These are phyloP conservation scores for Cephus pygmeus DNA, from an alignment of 2,888 invertebrate species.

Conservation along the genomic window DNA sequence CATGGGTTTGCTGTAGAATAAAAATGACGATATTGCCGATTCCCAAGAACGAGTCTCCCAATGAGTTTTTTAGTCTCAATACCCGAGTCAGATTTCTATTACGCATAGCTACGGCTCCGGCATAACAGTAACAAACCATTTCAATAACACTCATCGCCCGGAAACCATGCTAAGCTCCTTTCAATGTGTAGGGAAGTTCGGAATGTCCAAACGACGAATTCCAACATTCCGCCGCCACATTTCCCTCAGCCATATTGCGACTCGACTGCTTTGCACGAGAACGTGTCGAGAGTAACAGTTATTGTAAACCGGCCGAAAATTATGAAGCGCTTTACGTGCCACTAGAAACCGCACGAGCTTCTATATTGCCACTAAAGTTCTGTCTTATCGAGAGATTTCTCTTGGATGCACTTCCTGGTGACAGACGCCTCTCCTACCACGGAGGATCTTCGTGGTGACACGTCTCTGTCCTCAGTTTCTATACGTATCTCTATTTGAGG, in stretches of 20 bases:
- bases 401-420: background rate
- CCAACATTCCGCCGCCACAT: background rate
- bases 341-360: background rate
- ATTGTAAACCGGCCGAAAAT: background rate
- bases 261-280: background rate
- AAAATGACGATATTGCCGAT: background rate
- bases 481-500: background rate
- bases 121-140: background rate
- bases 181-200: background rate
- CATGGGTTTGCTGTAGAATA: background rate
- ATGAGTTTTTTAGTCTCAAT: background rate
- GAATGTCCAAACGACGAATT: background rate
- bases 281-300: background rate
- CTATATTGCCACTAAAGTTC: background rate
- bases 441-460: background rate
- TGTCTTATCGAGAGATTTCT: background rate
- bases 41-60: background rate
- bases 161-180: background rate
- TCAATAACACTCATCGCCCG: background rate
- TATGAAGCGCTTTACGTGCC: background rate
- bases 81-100: background rate
- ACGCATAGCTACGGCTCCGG: background rate
- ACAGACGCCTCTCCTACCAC: background rate
- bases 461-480: background rate
- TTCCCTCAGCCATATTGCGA: background rate